Evolutionary conservation across 2,888 invertebrate genomes (phyloP).

Genomic region (Chrysopilus asiliformis): DNA sequence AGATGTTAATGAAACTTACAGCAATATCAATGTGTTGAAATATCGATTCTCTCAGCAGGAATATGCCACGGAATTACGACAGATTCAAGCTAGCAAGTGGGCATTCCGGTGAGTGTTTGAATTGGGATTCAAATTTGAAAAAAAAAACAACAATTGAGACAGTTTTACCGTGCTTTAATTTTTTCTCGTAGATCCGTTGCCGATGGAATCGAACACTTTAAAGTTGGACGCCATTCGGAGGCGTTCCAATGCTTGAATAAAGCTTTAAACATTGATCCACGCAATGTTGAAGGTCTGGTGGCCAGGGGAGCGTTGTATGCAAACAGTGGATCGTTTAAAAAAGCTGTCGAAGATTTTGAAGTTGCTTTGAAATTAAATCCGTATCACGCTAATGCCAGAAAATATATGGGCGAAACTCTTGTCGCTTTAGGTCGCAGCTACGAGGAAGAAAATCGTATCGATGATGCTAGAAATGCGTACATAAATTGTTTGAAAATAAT

Average conservation of each 20-base stretch:
- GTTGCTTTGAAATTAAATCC: slow-evolving; percentile 78
- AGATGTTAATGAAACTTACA: slow-evolving; percentile 24
- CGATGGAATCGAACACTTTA: slow-evolving; percentile 92
- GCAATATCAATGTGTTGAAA: slow-evolving; percentile 38
- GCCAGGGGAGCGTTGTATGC: slow-evolving; percentile 87
- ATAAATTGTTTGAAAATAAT: slow-evolving; percentile 71
- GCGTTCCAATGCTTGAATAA: slow-evolving; percentile 90
- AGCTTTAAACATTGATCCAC: slow-evolving; percentile 80
- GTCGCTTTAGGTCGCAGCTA: slow-evolving; percentile 80
- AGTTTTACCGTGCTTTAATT: too few species aligned
- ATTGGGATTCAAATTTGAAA: not conserved
- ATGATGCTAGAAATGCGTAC: slow-evolving; percentile 73
- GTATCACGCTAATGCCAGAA: slow-evolving; percentile 82
- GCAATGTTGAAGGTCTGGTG: slow-evolving; percentile 84
- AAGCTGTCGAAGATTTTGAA: slow-evolving; percentile 91
- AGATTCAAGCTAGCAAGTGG: slow-evolving; percentile 86
- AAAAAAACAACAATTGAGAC: not conserved
- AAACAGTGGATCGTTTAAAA: slow-evolving; percentile 84
- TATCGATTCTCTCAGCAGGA: slow-evolving; percentile 66
- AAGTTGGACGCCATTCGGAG: slow-evolving; percentile 82
- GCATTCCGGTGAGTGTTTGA: slow-evolving; percentile 51
- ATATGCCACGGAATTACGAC: slow-evolving; percentile 70
- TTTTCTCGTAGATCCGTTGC: slow-evolving; percentile 66
- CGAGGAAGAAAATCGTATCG: slow-evolving; percentile 73
- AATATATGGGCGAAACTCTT: slow-evolving; percentile 86